Conservation (phyloP, 1,140 invertebrate species). For the Brachionus asplanchnoidis region DNA sequence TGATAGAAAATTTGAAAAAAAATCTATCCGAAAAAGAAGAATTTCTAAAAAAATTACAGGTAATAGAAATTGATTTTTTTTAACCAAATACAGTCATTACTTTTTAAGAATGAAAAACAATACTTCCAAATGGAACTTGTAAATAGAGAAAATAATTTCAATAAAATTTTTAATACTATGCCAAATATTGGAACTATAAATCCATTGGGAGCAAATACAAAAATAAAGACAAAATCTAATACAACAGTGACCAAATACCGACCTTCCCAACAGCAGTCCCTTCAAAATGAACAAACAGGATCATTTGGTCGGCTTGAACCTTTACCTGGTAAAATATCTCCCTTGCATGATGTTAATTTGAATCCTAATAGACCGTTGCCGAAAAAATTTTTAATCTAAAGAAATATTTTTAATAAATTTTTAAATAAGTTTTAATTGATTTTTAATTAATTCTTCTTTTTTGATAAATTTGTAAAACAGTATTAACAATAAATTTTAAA, state of each 20-base stretch:
- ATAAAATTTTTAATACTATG: slow-evolving; percentile 55
- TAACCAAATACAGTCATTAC: background rate
- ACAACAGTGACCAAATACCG: slow-evolving; percentile 9
- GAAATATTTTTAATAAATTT: background rate
- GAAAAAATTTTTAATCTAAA: slow-evolving; percentile 38
- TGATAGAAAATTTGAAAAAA: slow-evolving; percentile 51
- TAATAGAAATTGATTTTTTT: slow-evolving; percentile 6
- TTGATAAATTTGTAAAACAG: too few species aligned
- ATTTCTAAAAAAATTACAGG: slow-evolving; percentile 50
- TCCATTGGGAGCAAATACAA: slow-evolving; percentile 47
- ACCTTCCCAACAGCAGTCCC: background rate
- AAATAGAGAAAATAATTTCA: slow-evolving; percentile 58
- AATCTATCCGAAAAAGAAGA: slow-evolving; percentile 49
- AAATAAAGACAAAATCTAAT: slow-evolving; percentile 44
- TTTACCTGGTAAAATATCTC: slow-evolving; percentile 49
- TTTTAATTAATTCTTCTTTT: background rate
- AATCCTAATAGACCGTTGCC: slow-evolving; percentile 54
- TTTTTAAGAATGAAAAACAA: slow-evolving; percentile 54
- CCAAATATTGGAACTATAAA: slow-evolving; percentile 57
- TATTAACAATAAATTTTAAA: too few species aligned
- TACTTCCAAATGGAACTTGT: slow-evolving; percentile 57
- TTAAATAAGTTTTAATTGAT: background rate
- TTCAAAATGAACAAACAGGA: background rate
- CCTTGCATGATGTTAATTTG: slow-evolving; percentile 50
- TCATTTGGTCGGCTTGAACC: slow-evolving; percentile 48